phyloP scores from a whole-genome alignment of 1,140 invertebrate genomes.

The Bilobella aurantiaca region DNA sequence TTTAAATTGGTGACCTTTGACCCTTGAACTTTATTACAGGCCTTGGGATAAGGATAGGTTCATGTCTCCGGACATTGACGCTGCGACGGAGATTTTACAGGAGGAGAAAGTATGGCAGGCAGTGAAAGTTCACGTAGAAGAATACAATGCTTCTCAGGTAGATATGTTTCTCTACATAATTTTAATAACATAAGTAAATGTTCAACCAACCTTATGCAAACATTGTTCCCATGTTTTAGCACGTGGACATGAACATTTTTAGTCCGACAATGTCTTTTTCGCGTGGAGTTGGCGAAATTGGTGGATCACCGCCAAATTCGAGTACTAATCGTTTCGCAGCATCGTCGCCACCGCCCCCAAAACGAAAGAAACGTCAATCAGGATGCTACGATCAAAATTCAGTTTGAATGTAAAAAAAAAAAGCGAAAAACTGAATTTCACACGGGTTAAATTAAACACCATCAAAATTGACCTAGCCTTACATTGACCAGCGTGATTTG shows the following conservation, averaged over 20 bases:
- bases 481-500: no score
- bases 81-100: constrained; percentile 47
- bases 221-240: constrained; percentile 33
- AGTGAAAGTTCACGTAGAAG: constrained; percentile 43
- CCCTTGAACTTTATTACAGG: constrained; percentile 36
- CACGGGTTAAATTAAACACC: no score
- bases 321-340: background rate
- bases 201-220: background rate
- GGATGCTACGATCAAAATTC: no score
- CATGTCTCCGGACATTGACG: constrained; percentile 57
- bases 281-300: constrained; percentile 11
- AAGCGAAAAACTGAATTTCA: no score
- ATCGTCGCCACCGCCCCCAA: background rate
- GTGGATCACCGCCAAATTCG: background rate
- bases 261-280: constrained; percentile 41
- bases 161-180: background rate
- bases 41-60: constrained; percentile 56
- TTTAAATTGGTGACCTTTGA: background rate
- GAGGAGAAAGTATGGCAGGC: constrained; percentile 50
- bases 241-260: constrained; percentile 43
- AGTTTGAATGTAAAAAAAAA: no score
- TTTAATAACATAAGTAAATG: background rate
- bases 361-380: background rate
- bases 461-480: no score
- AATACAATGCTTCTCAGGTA: constrained; percentile 42